Base-by-base conservation (phyloP, 2,888 invertebrate genomes). In the Apotomis turbidana region DNA sequence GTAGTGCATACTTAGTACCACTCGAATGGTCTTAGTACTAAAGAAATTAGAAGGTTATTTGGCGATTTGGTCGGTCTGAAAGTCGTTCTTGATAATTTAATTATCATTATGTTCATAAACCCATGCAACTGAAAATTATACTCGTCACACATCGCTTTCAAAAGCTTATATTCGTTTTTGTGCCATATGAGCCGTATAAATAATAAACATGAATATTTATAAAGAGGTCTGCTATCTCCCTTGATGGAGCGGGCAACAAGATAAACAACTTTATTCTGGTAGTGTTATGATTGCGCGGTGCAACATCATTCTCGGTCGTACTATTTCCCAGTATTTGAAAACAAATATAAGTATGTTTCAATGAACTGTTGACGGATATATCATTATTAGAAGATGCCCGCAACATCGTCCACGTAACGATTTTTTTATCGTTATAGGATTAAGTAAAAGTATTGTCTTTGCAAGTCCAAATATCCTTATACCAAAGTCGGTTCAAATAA, bases 241-340 rank as follows among this genome's bases (percentile, higher is more conserved):
- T 46, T 69, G 44, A 54, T 13, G 66, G 66, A 66, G 36, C 15
- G 46, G n/a, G 44, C 15, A 49, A 70, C 70, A 70, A 41, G 63
- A 63, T 44, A 70, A 70, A 63, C 49, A 63, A 63, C 62, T 70
- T 58, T 51, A 57, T 70, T 54, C 38, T 51, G 41, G 57, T 55
- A 36, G 8, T 6, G n/a, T 36, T 63, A 46, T 38, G 54, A 13
- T 27, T 44, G 13, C 10, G 36, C 13, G 51, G 60, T 61, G 13
- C 9, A 38, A 36, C 36, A 4, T 55, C 61, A 61, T 38, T 58
- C 36, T 10, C 36, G 38, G 55, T 55, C 12, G 12, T 38, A 58
- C 41, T 58, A 58, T 58, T 38, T n/a, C 5, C 38, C 10, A 57
- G 4, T 36, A 13, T 41, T 59, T 41, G 13, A 13, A 12, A 59